Evolutionary conservation across 2,888 invertebrate genomes (phyloP).

Genomic region (Panopea generosa): DNA sequence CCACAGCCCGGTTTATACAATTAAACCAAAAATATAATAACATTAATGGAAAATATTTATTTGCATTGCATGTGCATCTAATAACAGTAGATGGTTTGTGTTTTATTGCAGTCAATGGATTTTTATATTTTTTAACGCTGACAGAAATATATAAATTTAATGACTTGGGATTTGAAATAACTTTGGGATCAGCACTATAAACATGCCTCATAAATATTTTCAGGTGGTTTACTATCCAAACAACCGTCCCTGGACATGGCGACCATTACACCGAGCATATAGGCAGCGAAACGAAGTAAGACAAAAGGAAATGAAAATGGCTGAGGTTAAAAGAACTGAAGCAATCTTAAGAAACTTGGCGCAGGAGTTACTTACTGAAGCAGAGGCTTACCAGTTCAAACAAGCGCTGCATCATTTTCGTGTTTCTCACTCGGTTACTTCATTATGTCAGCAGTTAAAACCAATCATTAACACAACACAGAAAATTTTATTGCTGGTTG

Average conservation of each 20-base stretch:
- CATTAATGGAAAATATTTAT: too few relatives aligned
- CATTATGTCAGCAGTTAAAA: slow-evolving; percentile 72
- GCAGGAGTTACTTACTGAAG: slow-evolving; percentile 69
- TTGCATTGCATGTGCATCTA: too few relatives aligned
- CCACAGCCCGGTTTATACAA: too few relatives aligned
- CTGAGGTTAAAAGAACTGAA: slow-evolving; percentile 62
- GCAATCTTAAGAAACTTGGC: slow-evolving; percentile 72
- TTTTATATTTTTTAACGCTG: too few relatives aligned
- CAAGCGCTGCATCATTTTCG: slow-evolving; percentile 76
- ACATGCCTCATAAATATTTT: slow-evolving; percentile 41
- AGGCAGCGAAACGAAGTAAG: slow-evolving; percentile 20
- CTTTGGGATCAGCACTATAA: neutral
- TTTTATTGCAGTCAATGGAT: too few relatives aligned
- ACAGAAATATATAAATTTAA: too few relatives aligned
- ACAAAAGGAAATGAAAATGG: slow-evolving; percentile 47
- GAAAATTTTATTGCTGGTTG: slow-evolving; percentile 75
- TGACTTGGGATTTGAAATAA: too few relatives aligned
- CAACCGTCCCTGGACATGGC: slow-evolving; percentile 68
- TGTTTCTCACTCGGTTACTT: slow-evolving; percentile 71
- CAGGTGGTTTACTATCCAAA: slow-evolving; percentile 64
- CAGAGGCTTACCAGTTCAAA: slow-evolving; percentile 72
- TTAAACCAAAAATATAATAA: too few relatives aligned
- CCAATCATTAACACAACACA: slow-evolving; percentile 73
- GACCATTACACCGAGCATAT: slow-evolving; percentile 61
- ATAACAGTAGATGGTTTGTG: too few relatives aligned